Evolutionary conservation across 1,140 invertebrate species (phyloP), one percentile per base, ranked within the genome.

Genomic region (Coelopa frigida): DNA sequence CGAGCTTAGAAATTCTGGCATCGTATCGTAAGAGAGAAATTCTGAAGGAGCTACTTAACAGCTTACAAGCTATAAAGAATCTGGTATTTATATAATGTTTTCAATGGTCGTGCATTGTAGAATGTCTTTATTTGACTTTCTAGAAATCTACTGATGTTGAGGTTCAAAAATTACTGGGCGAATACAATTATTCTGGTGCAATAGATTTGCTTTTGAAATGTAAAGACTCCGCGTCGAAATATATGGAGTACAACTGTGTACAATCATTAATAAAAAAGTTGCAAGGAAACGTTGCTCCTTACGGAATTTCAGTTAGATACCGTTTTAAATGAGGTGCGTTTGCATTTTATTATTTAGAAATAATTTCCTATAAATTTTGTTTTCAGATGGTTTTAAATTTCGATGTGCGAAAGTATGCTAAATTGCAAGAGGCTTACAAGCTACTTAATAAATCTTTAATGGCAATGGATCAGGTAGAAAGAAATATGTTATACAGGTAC

Each of bases 241-340:
- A 89, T 54, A 83, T 82, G 56, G 85, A 94, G 65, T 94, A 89
- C 55, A 79, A 77, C 21, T 94, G 90, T 57, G 85, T 94, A 31
- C 82, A 86, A 41, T 87, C 91, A 42, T 67, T 94, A n/a, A 81
- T 79, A 35, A 80, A 79, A 51, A 89, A 95, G 61, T 70, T 98
- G 0, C 88, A 94, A 68, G 93, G n/a, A 96, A 61, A 95, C 89
- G 1, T 72, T 97, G 37, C 85, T 88, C 49, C 81, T 90, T 73
- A 89, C 90, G 1, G 94, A 97, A 68, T 89, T 94, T 57, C 87
- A 91, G 54, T 67, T 98, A 37, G 94, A 98, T 65, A 78, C 81
- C 5, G 89, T 90, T 1, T 71, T 97, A 7, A 82, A 89, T 4
- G 86, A 84, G 59, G 81, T 88, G 44, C 70, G 70, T 50, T 62